phyloP scores from a whole-genome alignment of 2,888 invertebrate species.

The Hydrotaea diabolus region DNA sequence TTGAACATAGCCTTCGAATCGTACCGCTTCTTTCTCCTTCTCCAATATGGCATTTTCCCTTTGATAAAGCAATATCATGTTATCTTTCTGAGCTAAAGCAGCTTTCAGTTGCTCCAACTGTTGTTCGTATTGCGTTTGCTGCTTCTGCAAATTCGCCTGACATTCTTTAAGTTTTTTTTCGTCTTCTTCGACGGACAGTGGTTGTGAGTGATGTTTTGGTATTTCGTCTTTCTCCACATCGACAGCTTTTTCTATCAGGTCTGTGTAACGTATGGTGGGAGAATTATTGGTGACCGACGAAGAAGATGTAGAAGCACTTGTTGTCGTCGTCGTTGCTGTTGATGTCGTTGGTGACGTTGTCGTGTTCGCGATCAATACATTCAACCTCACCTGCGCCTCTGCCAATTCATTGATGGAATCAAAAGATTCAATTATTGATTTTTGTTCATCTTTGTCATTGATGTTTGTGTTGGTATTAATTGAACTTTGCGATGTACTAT shows the following conservation, averaged over 20 bases:
- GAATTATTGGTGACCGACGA: constrained; percentile 42
- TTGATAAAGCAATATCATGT: constrained; percentile 77
- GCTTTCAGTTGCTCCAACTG: constrained; percentile 76
- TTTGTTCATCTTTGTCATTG: constrained; percentile 29
- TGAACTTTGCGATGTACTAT: not conserved
- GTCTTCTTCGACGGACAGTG: not conserved
- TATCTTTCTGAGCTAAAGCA: constrained; percentile 77
- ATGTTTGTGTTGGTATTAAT: constrained; percentile 2
- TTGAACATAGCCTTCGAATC: too few relatives aligned
- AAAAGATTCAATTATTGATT: constrained; percentile 48
- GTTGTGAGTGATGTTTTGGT: not conserved
- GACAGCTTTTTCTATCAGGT: constrained; percentile 62
- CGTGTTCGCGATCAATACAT: constrained; percentile 28
- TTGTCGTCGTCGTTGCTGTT: constrained; percentile 35
- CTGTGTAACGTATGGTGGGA: constrained; percentile 64
- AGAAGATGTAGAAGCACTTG: constrained; percentile 35
- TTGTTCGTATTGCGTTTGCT: constrained; percentile 72
- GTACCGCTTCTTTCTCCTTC: constrained; percentile 78
- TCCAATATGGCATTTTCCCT: constrained; percentile 79
- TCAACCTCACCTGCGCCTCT: not conserved
- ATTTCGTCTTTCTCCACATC: not conserved
- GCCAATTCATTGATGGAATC: not conserved
- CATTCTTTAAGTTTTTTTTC: constrained; percentile 38
- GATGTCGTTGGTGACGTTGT: constrained; percentile 46
- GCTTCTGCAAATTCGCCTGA: constrained; percentile 68